A percentile compares a stretch with the other conserved stretches of the same genome.
Conservation (phyloP, 2,113 vertebrate genomes). For the Microcebus griseorufus region DNA sequence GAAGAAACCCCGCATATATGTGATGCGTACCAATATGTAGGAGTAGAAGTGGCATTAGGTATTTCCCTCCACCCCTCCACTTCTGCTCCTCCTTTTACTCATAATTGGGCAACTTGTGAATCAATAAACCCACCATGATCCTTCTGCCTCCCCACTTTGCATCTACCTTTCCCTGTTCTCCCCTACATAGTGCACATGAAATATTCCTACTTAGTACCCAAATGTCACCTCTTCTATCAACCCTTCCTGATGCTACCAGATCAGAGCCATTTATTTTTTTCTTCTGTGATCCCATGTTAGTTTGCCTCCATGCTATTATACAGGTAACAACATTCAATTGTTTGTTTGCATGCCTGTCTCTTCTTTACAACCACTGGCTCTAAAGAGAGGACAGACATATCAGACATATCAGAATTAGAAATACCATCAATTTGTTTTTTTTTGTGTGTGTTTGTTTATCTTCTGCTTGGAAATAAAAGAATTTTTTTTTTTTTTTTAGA, state of each 20-base stretch:
- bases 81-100: not conserved
- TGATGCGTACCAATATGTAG: not conserved
- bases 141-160: not conserved
- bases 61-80: not conserved
- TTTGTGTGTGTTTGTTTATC: not conserved
- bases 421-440: not conserved
- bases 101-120: not conserved
- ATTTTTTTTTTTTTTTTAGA: not conserved
- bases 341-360: not conserved
- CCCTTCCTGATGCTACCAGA: not conserved
- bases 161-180: not conserved
- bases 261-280: not conserved
- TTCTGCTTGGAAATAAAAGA: not conserved
- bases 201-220: not conserved
- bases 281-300: not conserved
- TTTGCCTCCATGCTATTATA: not conserved
- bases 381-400: not conserved
- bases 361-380: not conserved
- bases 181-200: not conserved
- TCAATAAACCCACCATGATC: not conserved
- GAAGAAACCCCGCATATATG: not conserved
- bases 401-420: conserved; percentile 28
- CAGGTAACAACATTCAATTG: not conserved
- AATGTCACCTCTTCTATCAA: not conserved
- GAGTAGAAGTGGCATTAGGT: not conserved